phyloP scores from a whole-genome alignment of 64 coral and sea anemone species.

The Porites lutea region DNA sequence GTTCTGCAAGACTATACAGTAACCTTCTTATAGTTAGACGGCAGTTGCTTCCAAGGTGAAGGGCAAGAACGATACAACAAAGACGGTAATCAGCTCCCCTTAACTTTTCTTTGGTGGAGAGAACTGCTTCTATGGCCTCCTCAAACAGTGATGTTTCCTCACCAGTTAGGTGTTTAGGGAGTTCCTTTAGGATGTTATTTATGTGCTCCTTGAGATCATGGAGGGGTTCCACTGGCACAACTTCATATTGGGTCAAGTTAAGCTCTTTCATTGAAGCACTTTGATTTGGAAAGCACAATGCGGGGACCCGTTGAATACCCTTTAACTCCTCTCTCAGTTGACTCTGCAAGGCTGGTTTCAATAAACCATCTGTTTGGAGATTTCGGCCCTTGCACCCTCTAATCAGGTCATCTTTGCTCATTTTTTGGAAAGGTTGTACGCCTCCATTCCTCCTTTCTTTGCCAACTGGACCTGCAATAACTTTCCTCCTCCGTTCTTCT shows the following conservation, averaged over 20 bases:
- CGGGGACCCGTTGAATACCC: constrained; percentile 60
- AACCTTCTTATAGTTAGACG: constrained; percentile 15
- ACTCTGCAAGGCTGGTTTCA: constrained; percentile 6
- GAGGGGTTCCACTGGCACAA: constrained; percentile 59
- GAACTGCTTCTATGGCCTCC: constrained; percentile 17
- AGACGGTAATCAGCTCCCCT: constrained; percentile 37
- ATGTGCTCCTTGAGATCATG: constrained; percentile 70
- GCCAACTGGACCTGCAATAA: constrained; percentile 44
- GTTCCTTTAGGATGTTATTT: constrained; percentile 58
- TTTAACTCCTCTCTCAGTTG: constrained; percentile 13
- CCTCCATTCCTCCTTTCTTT: constrained; percentile 62
- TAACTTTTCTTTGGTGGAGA: constrained; percentile 46
- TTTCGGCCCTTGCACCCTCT: constrained; percentile 11
- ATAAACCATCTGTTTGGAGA: constrained; percentile 22
- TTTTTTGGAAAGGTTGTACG: constrained; percentile 53
- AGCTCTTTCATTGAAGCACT: neutral
- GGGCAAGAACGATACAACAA: constrained; percentile 45
- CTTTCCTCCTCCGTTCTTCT: constrained; percentile 26
- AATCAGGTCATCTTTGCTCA: constrained; percentile 54
- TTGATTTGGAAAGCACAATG: constrained; percentile 25
- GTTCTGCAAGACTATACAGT: constrained; percentile 44
- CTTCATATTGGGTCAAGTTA: constrained; percentile 52
- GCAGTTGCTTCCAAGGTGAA: constrained; percentile 24
- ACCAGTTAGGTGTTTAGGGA: constrained; percentile 47
- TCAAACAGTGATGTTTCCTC: constrained; percentile 39